A percentile compares a stretch with the other conserved stretches of the same genome.
Conservation (phyloP, 2,888 invertebrate species). For the Geophilus truncorum region DNA sequence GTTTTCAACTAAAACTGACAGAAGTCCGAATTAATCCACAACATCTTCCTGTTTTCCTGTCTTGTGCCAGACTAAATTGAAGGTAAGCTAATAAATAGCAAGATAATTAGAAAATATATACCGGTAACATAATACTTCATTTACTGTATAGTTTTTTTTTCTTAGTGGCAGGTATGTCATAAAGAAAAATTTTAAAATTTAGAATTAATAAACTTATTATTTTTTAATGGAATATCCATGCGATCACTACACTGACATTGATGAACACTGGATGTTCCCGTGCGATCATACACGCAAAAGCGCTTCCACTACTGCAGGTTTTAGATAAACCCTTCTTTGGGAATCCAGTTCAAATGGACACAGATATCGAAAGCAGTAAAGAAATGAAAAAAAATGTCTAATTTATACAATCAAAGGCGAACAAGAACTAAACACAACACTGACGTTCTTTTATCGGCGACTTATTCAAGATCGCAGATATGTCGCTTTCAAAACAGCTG, state of each 20-base stretch:
- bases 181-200: conserved; percentile 18
- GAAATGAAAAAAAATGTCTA: too few relatives aligned
- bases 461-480: conserved; percentile 89
- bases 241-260: conserved; percentile 90
- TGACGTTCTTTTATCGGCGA: conserved; percentile 45
- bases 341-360: conserved; percentile 39
- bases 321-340: conserved; percentile 95
- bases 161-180: conserved; percentile 78
- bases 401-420: conserved; percentile 9
- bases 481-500: conserved; percentile 86
- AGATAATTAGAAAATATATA: background rate
- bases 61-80: conserved; percentile 15
- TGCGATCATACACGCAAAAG: conserved; percentile 85
- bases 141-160: background rate
- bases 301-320: conserved; percentile 81
- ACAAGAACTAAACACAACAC: background rate
- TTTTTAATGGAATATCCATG: conserved; percentile 83
- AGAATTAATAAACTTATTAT: conserved; percentile 4
- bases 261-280: conserved; percentile 94
- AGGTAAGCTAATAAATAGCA: conserved; percentile 23
- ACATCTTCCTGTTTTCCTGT: conserved; percentile 14
- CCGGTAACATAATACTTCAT: background rate
- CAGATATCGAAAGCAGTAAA: background rate
- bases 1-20: too few relatives aligned
- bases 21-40: too few relatives aligned